Conservation (phyloP, 2,113 vertebrate species). For the Poeciliopsis occidentalis region DNA sequence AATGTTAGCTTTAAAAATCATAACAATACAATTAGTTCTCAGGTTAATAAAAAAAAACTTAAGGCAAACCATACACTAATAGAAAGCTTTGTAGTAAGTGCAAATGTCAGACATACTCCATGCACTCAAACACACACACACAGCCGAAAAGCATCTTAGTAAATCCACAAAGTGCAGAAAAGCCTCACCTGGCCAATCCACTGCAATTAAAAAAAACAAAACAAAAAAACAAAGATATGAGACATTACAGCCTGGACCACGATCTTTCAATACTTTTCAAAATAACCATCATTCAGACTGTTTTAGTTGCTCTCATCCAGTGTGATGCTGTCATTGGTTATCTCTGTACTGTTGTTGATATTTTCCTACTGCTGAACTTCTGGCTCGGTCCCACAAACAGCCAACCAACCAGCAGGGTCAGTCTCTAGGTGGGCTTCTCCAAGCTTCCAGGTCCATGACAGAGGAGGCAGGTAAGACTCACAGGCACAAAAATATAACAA, state of each 20-base stretch:
- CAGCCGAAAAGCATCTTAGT: slow-evolving; percentile 44
- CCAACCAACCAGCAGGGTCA: too few species aligned
- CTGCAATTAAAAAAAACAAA: slow-evolving; percentile 51
- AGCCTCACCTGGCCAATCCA: slow-evolving; percentile 81
- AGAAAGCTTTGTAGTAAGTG: slow-evolving; percentile 16
- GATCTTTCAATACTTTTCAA: neutral
- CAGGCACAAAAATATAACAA: neutral
- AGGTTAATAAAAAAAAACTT: slow-evolving; percentile 21
- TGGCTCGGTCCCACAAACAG: neutral
- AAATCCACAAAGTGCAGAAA: slow-evolving; percentile 54
- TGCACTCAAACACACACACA: slow-evolving; percentile 27
- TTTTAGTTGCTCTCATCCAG: too few species aligned
- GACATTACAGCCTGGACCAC: slow-evolving; percentile 37
- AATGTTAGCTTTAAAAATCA: slow-evolving; percentile 42
- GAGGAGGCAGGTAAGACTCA: neutral
- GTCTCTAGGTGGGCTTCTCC: too few species aligned
- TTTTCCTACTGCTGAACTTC: neutral
- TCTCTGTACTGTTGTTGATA: neutral
- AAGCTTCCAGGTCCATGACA: neutral
- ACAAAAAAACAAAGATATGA: slow-evolving; percentile 46
- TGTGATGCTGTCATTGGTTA: neutral
- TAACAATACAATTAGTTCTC: slow-evolving; percentile 46
- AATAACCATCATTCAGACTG: neutral
- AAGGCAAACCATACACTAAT: slow-evolving; percentile 46
- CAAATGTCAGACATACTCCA: slow-evolving; percentile 12